Evolutionary conservation across 2,113 vertebrate species (phyloP).

Genomic region (Hypomesus transpacificus): DNA sequence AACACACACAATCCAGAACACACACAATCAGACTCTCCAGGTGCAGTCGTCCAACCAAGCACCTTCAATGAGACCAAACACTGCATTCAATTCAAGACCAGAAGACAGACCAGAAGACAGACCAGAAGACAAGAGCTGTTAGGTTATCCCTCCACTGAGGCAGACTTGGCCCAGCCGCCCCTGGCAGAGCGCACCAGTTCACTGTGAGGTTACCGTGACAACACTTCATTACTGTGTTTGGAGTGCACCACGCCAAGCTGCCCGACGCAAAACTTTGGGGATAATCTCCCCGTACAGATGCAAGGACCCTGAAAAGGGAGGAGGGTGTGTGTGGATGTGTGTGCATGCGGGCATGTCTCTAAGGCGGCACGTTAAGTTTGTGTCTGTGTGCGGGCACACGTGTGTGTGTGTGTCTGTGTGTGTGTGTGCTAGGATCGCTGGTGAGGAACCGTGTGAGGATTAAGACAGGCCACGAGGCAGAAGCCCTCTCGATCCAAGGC

Average conservation of each 20-base stretch:
- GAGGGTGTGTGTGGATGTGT: background rate
- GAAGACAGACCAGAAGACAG: too few relatives aligned
- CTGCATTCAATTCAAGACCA: too few relatives aligned
- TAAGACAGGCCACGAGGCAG: conserved; percentile 10
- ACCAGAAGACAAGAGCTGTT: background rate
- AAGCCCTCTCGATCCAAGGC: conserved; percentile 8
- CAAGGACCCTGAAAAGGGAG: background rate
- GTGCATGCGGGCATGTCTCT: background rate
- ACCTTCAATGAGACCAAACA: too few relatives aligned
- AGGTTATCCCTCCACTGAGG: conserved; percentile 20
- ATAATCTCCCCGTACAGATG: conserved; percentile 7
- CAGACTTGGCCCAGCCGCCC: conserved; percentile 29
- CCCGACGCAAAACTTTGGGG: conserved; percentile 22
- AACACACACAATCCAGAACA: too few relatives aligned
- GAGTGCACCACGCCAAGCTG: conserved; percentile 24
- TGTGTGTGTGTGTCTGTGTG: background rate
- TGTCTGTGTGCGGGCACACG: background rate
- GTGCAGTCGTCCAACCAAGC: conserved; percentile 38
- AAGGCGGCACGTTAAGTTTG: background rate
- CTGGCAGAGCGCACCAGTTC: conserved; percentile 27
- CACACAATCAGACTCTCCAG: too few relatives aligned
- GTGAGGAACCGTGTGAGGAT: background rate
- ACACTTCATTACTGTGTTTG: conserved; percentile 26
- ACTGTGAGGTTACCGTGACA: background rate
- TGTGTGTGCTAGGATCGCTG: background rate